Conservation (phyloP, 2,888 invertebrate species). For the Griposia aprilina region DNA sequence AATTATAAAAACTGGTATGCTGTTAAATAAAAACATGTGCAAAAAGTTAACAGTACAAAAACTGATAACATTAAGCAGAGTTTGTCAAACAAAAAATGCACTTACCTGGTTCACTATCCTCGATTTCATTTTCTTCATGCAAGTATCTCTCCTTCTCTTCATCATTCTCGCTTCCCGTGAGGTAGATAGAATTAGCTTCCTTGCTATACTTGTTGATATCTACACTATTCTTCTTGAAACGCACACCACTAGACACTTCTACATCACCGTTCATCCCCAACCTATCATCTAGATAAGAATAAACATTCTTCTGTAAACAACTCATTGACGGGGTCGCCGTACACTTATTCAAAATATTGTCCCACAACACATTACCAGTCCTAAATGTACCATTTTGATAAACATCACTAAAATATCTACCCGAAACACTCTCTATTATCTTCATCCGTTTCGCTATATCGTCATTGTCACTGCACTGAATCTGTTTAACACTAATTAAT, state of each 20-base stretch:
- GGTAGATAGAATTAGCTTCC: conserved; percentile 89
- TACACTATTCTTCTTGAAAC: conserved; percentile 92
- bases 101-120: conserved; percentile 84
- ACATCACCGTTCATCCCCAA: conserved; percentile 92
- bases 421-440: conserved; percentile 81
- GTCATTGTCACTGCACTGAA: conserved; percentile 73
- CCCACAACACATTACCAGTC: conserved; percentile 93
- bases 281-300: conserved; percentile 93
- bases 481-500: conserved; percentile 72
- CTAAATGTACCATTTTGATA: conserved; percentile 87
- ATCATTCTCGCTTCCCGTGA: conserved; percentile 82
- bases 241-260: conserved; percentile 92
- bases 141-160: conserved; percentile 80
- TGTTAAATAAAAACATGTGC: conserved; percentile 4
- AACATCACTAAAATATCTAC: conserved; percentile 83
- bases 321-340: conserved; percentile 92
- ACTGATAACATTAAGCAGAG: not conserved
- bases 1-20: not conserved
- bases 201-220: conserved; percentile 90
- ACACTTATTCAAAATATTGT: conserved; percentile 93
- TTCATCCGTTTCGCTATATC: conserved; percentile 80
- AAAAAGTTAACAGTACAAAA: not conserved
- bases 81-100: conserved; percentile 8
- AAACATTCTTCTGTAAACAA: conserved; percentile 95
- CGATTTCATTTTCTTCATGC: conserved; percentile 71